Evolutionary conservation across 2,888 invertebrate species (phyloP), one percentile per base, ranked within the genome.

Genomic region (Chalcosyrphus nemorum): DNA sequence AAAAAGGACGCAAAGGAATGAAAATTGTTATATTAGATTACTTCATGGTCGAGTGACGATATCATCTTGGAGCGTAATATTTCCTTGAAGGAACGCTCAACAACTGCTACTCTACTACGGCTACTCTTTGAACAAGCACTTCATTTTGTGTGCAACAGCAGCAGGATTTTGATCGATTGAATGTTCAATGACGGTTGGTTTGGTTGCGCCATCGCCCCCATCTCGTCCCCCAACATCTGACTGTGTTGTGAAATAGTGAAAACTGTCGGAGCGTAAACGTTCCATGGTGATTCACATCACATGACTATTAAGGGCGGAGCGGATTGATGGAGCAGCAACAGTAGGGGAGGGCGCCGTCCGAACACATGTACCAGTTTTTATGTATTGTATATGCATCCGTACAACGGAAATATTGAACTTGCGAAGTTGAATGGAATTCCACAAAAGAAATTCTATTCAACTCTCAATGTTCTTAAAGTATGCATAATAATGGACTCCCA

Each of bases 11-110:
- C 68, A 78, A 72, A 82, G 82, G 82, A 82, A 82, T 78, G 82
- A 72, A 82, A 82, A 82, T 82, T 82, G 82, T 82, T 82, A 82
- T 82, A 82, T 78, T 82, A 78, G 82, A 82, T 82, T 82, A 82
- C 82, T 82, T 82, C 78, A 82, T 82, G 82, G 82, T 82, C 82
- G 82, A 82, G 72, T 82, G 82, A 78, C 82, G 82, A 78, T 82
- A 82, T 82, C 82, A 82, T 82, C 82, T 82, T 82, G 72, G 78
- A 78, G 68, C 82, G 78, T 68, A 78, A 78, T 82, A 82, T 78
- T 82, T 82, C 70, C 77, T 82, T 72, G 21, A 77, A 77, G 63
- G 61, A 82, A 66, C 59, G 21, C 54, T 61, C 70, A 66, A 71
- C 81, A 57, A 81, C 43, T 71, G 70, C 47, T 61, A 32, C 27